Base-by-base conservation (phyloP, 2,797 vertebrate species). In the Betta splendens region DNA sequence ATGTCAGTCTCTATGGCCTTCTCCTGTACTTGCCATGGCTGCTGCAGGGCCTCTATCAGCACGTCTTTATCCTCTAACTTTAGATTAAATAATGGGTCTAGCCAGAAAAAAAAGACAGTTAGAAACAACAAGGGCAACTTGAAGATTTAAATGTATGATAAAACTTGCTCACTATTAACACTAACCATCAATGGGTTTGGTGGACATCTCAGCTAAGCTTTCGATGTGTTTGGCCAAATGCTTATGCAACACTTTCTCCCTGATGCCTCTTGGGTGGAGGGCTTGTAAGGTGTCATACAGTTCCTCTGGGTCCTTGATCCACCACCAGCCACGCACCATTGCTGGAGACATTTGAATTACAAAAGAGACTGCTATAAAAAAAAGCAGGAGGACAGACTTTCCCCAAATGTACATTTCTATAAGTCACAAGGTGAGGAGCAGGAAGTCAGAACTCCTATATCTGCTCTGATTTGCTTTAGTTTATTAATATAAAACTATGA, bases 211-310 rank as follows among this genome's bases (percentile, higher is more conserved):
- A 2, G 91, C 85, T 61, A 98, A 88, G 79, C 91, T 94, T 76
- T 96, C 95, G 92, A 93, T 92, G 90, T 99, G 96, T 87, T 98
- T 99, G 81, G 88, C 91, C 64, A 99, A 89, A 85, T 98, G 94
- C 75, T 99, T 99, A 80, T 97, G 95, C 66, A 99, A 93, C 1
- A 93, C 92, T 48, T 92, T 97, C 89, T 98, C 97, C 39, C 96
- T 89, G 76, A 98, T 85, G 31, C 97, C 97, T 10, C 96, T 89
- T 0, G 94, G 94, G 66, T 98, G 95, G 13, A 98, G 90, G 2
- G 93, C 91, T 31, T 94, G 93, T 20, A 95, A 85, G 52, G 92
- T 92, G 9, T 64, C 80, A 15, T 92, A 92, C 55, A 99, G 81
- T 47, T 94, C 94, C 51, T 93, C 93, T 9, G 94, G 92, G 18